phyloP scores from a whole-genome alignment of 2,797 vertebrate species.

The Petrocephalus sullivani region DNA sequence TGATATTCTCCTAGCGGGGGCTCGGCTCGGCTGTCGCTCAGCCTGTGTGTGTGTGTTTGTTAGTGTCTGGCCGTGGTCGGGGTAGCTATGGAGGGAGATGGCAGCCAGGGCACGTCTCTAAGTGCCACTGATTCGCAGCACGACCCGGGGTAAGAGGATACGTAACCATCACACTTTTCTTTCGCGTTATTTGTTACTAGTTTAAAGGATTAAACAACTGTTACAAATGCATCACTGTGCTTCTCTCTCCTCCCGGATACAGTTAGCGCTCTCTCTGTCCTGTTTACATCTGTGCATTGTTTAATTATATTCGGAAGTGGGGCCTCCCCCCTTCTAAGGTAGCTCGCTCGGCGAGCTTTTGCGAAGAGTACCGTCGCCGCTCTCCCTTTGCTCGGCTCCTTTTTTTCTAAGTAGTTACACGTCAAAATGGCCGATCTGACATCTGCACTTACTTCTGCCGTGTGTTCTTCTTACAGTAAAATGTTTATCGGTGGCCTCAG shows the following conservation, averaged over 20 bases:
- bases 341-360: slow-evolving; percentile 20
- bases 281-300: slow-evolving; percentile 46
- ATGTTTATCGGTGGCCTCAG: slow-evolving; percentile 99
- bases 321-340: slow-evolving; percentile 46
- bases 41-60: slow-evolving; percentile 58
- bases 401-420: slow-evolving; percentile 81
- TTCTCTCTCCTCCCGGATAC: slow-evolving; percentile 50
- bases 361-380: slow-evolving; percentile 22
- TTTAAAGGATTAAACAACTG: slow-evolving; percentile 1
- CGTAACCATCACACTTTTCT: slow-evolving; percentile 13
- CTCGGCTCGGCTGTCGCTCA: slow-evolving; percentile 67
- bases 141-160: slow-evolving; percentile 88
- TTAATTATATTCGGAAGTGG: slow-evolving; percentile 50
- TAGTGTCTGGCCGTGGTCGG: slow-evolving; percentile 67
- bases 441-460: slow-evolving; percentile 92
- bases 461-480: slow-evolving; percentile 92
- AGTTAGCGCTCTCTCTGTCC: slow-evolving; percentile 42
- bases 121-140: slow-evolving; percentile 90
- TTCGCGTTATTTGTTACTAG: background rate
- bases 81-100: slow-evolving; percentile 90
- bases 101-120: slow-evolving; percentile 88
- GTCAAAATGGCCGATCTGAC: slow-evolving; percentile 97
- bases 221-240: slow-evolving; percentile 45
- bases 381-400: slow-evolving; percentile 63
- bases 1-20: slow-evolving; percentile 77